Percentiles rank a stretch among this genome's conserved stretches.
These are phyloP conservation scores for Drosophila stalkeri DNA, from an alignment of 2,888 invertebrate species.

Conservation along the genomic window DNA sequence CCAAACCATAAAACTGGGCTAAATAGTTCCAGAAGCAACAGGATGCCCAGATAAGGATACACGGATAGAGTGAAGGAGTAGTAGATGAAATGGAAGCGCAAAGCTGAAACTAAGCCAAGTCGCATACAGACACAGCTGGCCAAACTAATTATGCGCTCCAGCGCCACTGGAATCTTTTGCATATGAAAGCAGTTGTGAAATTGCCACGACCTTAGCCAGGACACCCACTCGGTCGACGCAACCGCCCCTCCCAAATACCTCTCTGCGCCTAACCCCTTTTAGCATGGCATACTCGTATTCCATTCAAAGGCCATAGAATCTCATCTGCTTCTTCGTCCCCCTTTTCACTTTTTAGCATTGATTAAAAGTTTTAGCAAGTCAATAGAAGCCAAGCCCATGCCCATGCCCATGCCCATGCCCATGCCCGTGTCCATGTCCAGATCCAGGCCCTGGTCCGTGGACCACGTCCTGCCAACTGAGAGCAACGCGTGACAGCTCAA, in stretches of 20 bases:
- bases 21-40: slow-evolving; percentile 23
- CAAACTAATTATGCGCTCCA: slow-evolving; percentile 73
- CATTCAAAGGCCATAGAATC: slow-evolving; percentile 5
- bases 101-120: slow-evolving; percentile 29
- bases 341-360: slow-evolving; percentile 52
- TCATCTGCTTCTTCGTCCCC: not conserved
- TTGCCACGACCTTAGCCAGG: slow-evolving; percentile 39
- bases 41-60: not conserved
- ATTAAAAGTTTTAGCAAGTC: slow-evolving; percentile 74
- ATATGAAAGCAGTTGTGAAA: slow-evolving; percentile 75
- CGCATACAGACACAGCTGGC: slow-evolving; percentile 34
- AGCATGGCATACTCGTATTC: not conserved
- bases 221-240: not conserved
- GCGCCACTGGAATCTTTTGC: slow-evolving; percentile 71
- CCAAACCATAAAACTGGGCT: slow-evolving; percentile 20
- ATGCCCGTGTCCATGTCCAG: slow-evolving; percentile 5
- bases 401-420: slow-evolving; percentile 4
- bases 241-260: not conserved
- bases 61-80: not conserved
- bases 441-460: not conserved
- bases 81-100: slow-evolving; percentile 2
- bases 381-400: slow-evolving; percentile 44
- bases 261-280: not conserved
- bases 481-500: slow-evolving; percentile 63
- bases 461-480: slow-evolving; percentile 19